Base-by-base conservation (phyloP, 2,113 vertebrate genomes). In the Chloropsis cyanopogon region DNA sequence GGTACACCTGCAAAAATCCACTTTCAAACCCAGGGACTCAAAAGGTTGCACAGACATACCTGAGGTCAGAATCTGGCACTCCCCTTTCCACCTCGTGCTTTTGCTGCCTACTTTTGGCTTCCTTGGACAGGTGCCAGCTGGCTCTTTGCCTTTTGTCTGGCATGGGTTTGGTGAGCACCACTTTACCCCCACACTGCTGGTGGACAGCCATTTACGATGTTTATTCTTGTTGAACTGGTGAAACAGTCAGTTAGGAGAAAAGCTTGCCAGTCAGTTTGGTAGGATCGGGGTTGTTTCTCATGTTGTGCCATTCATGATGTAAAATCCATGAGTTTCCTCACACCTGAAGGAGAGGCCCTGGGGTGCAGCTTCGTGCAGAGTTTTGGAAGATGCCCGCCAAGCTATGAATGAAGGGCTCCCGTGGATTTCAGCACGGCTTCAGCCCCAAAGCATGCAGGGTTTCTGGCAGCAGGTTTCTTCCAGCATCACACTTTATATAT, bases 401-500 rank as follows among this genome's bases (percentile, higher is more conserved):
- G 35, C 80, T 68, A 65, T 61, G 54, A 92, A 92, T 92, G 78
- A 96, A 57, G 76, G 53, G 24, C 53, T 95, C 35, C 69, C 71
- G 47, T 95, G 90, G 82, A 93, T 86, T 92, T 97, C 61, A 21
- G 28, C 54, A 92, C 23, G 2, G 92, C 84, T 87, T 78, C 76
- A 24, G 52, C 96, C 96, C 76, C 93, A 90, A 82, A 76, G 92
- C 79, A 68, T 87, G 65, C 80, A 66, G 73, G 50, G 70, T 59
- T 97, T 95, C 96, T 97, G 96, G 97, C 96, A 94, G 78, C 72
- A 94, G 46, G 50, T 53, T 95, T 86, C 44, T 93, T 97, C 71
- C 71, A 96, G 81, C 78, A 80, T 75, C 92, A 69, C 86, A 93
- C 79, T 93, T 92, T 85, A 76, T 84, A 83, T 52, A 91, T 86